A percentile compares a stretch with the other conserved stretches of the same genome.
Evolutionary conservation across 2,113 vertebrate species (phyloP).

Genomic region (Brachionichthys hirsutus): DNA sequence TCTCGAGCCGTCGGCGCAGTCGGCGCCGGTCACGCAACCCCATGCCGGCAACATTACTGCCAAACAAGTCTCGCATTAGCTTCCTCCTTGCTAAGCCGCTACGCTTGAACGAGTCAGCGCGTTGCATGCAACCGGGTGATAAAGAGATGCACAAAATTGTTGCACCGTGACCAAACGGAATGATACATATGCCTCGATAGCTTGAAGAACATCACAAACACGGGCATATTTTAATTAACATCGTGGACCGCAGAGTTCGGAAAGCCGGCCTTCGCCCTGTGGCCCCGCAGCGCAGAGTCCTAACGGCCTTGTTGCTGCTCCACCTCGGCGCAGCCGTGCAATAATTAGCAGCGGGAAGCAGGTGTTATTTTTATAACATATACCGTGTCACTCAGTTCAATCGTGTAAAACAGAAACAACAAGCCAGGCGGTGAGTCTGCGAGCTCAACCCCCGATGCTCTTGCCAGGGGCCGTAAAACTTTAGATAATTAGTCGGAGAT

Average conservation of each 20-base stretch:
- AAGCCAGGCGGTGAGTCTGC: constrained; percentile 13
- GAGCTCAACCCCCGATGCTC: constrained; percentile 27
- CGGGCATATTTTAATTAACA: constrained; percentile 24
- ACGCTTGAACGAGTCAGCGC: neutral
- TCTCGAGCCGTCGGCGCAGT: constrained; percentile 33
- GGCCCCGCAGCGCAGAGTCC: too few species aligned
- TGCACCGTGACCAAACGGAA: neutral
- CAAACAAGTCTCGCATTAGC: constrained; percentile 3
- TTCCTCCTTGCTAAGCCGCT: constrained; percentile 7
- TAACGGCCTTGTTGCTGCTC: constrained; percentile 51
- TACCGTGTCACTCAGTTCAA: constrained; percentile 44
- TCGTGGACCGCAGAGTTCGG: constrained; percentile 28
- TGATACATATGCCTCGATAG: neutral
- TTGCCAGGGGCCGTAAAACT: constrained; percentile 31
- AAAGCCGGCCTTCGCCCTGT: constrained; percentile 1
- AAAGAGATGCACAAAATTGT: neutral
- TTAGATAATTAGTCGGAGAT: constrained; percentile 39
- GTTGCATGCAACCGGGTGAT: constrained; percentile 1
- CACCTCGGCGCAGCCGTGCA: constrained; percentile 45
- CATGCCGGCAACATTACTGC: constrained; percentile 3
- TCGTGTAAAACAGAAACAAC: constrained; percentile 57
- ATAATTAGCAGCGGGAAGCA: constrained; percentile 56
- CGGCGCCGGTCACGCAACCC: constrained; percentile 11
- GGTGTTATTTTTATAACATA: constrained; percentile 53
- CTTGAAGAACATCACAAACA: neutral